These are phyloP conservation scores for Tolypeutes matacus DNA, from an alignment of 2,797 vertebrate species.

Conservation along the genomic window DNA sequence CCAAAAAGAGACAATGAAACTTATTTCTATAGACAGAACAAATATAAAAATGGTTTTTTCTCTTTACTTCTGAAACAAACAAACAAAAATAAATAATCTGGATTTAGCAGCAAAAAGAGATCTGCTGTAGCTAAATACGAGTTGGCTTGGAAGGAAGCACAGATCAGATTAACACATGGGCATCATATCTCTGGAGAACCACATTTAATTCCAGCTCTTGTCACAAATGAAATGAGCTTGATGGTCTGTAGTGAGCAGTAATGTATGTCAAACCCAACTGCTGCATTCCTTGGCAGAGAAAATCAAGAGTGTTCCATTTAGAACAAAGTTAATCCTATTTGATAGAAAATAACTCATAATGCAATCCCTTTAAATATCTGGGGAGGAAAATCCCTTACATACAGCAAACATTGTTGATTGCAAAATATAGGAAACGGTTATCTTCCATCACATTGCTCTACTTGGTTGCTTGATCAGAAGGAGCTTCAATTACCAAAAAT, in stretches of 20 bases:
- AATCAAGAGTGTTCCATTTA: constrained; percentile 73
- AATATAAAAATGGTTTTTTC: constrained; percentile 68
- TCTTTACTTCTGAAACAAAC: constrained; percentile 53
- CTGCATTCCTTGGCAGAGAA: constrained; percentile 64
- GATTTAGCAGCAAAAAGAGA: constrained; percentile 33
- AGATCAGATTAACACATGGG: constrained; percentile 58
- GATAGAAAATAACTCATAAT: constrained; percentile 79
- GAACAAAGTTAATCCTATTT: constrained; percentile 77
- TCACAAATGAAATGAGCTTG: constrained; percentile 79
- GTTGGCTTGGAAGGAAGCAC: constrained; percentile 49
- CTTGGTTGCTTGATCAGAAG: background rate
- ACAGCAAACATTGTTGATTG: constrained; percentile 65
- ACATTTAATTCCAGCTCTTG: constrained; percentile 76
- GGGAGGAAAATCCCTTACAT: constrained; percentile 57
- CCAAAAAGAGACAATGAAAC: constrained; percentile 5
- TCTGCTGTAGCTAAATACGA: constrained; percentile 29
- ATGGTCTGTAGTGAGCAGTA: constrained; percentile 75
- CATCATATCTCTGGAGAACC: constrained; percentile 59
- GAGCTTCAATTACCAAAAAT: constrained; percentile 37
- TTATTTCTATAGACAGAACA: constrained; percentile 26
- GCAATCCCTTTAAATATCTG: constrained; percentile 48
- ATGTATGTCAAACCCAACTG: constrained; percentile 31
- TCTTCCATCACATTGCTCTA: background rate
- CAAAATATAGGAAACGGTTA: background rate
- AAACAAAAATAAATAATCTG: constrained; percentile 40